Conservation (phyloP, 1,140 invertebrate genomes). For the Mamestra configurata region DNA sequence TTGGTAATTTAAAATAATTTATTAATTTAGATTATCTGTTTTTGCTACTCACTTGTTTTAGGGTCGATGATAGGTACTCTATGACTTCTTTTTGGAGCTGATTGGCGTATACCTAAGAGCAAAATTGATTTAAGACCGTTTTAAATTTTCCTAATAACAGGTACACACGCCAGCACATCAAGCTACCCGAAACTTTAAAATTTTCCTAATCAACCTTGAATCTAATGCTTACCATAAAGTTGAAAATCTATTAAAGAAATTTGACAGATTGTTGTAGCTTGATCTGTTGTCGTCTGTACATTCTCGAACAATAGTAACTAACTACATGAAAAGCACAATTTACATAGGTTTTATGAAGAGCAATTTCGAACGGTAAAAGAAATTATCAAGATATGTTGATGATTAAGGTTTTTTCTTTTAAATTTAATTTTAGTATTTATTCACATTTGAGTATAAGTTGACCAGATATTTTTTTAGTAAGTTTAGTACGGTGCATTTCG, state of each 20-base stretch:
- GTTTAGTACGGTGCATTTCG: not conserved
- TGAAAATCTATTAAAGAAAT: no score
- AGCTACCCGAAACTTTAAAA: no score
- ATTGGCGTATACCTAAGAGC: slow-evolving; percentile 59
- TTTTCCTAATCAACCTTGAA: no score
- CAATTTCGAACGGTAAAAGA: no score
- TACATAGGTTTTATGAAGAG: not conserved
- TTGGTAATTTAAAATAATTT: not conserved
- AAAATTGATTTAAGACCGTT: not conserved
- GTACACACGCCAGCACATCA: no score
- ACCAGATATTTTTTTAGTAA: not conserved
- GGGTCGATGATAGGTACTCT: slow-evolving; percentile 68
- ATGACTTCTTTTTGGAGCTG: slow-evolving; percentile 62
- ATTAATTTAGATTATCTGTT: not conserved
- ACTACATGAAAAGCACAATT: not conserved
- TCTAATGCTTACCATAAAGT: no score
- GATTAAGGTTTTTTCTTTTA: no score
- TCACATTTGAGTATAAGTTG: not conserved
- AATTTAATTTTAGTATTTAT: no score
- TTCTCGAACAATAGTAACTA: not conserved
- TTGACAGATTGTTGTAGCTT: no score
- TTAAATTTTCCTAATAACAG: not conserved
- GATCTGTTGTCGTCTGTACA: no score
- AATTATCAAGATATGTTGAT: no score
- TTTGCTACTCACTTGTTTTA: slow-evolving; percentile 64